Conservation (phyloP, 2,113 vertebrate species). For the Callocephalon fimbriatum region DNA sequence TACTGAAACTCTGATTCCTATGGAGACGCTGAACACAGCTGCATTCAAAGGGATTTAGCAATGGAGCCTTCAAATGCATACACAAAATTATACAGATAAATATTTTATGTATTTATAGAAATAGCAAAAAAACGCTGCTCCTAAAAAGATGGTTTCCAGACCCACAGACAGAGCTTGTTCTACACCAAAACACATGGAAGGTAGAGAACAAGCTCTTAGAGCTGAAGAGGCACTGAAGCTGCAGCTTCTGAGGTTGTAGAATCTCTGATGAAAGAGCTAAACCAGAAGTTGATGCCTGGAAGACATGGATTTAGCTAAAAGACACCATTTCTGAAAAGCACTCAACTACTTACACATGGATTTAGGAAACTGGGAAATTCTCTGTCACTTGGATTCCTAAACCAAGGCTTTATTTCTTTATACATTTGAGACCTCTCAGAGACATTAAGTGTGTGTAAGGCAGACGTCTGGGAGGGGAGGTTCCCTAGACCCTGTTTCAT, state of each 20-base stretch:
- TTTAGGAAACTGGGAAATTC: not conserved
- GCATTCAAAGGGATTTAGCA: not conserved
- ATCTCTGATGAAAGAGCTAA: not conserved
- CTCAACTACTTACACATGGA: too few species aligned
- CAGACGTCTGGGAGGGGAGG: not conserved
- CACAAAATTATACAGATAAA: not conserved
- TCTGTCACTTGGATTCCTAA: not conserved
- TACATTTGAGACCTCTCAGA: not conserved
- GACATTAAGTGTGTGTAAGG: not conserved
- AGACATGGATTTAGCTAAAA: not conserved
- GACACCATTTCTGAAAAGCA: not conserved
- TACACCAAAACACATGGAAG: not conserved
- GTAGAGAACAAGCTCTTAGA: not conserved
- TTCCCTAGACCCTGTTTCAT: not conserved
- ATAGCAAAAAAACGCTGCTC: not conserved
- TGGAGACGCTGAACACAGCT: rapidly evolving
- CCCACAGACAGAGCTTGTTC: not conserved
- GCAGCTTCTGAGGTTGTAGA: not conserved
- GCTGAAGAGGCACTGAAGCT: not conserved
- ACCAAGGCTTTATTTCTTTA: not conserved
- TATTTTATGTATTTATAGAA: not conserved
- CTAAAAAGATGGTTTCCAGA: not conserved
- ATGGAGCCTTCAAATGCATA: not conserved
- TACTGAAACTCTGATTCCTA: not conserved
- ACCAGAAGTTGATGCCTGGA: not conserved